Conservation (phyloP, 2,888 invertebrate genomes). For the Apantesis nais region DNA sequence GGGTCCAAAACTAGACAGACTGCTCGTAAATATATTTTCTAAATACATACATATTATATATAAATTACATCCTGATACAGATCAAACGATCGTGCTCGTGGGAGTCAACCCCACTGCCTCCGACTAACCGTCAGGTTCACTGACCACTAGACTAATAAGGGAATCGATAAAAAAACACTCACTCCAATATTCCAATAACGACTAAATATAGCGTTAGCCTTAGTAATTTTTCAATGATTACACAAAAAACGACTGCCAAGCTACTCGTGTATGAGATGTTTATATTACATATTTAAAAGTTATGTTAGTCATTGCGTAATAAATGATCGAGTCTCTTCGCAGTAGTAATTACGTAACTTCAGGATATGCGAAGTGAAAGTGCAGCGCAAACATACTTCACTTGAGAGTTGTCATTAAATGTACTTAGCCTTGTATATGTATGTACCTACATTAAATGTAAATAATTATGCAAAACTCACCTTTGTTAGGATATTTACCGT, state of each 20-base stretch:
- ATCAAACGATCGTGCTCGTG: too few species aligned
- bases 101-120: too few species aligned
- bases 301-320: conserved; percentile 12
- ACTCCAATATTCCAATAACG: neutral
- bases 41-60: too few species aligned
- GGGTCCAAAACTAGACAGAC: too few species aligned
- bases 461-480: neutral
- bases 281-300: neutral
- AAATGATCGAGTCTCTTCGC: conserved; percentile 16
- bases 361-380: conserved; percentile 40
- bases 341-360: conserved; percentile 18
- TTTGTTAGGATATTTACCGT: neutral
- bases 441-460: conserved; percentile 1
- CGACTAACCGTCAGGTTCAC: too few species aligned
- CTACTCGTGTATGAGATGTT: conserved; percentile 5
- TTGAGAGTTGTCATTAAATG: conserved; percentile 8
- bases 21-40: too few species aligned
- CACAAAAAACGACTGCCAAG: neutral
- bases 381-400: conserved; percentile 8
- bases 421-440: conserved; percentile 3
- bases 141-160: too few species aligned
- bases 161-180: too few species aligned
- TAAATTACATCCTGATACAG: too few species aligned
- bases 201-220: neutral
- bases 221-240: neutral